A percentile compares a stretch with the other conserved stretches of the same genome.
These are phyloP conservation scores for Sula dactylatra DNA, from an alignment of 2,113 vertebrate genomes.

Conservation along the genomic window DNA sequence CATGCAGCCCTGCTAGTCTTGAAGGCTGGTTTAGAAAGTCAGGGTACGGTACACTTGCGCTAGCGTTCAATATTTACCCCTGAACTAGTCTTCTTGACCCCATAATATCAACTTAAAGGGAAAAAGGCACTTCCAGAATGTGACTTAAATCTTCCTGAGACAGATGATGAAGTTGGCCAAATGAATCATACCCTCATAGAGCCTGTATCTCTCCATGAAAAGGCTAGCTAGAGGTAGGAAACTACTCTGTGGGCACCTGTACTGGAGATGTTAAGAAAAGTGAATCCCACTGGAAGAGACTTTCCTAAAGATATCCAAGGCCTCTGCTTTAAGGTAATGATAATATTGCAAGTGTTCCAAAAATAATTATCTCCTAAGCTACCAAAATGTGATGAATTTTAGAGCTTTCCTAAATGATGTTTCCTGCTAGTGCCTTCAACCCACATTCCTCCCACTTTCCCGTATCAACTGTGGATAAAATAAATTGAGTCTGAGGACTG, in stretches of 20 bases:
- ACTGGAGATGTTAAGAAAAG: background rate
- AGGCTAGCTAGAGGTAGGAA: background rate
- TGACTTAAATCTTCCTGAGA: background rate
- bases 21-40: background rate
- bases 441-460: background rate
- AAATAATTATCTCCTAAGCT: background rate
- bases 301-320: background rate
- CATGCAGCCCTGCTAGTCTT: background rate
- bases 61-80: background rate
- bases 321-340: background rate
- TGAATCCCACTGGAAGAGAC: background rate
- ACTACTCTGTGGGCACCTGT: background rate
- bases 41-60: rapidly evolving
- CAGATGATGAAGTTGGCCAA: background rate
- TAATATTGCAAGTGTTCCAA: background rate
- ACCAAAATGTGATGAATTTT: background rate
- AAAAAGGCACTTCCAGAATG: background rate
- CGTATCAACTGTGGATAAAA: background rate
- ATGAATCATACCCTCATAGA: background rate
- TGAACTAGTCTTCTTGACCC: background rate
- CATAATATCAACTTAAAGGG: background rate
- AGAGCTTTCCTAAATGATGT: background rate
- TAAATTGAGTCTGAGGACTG: background rate
- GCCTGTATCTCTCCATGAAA: background rate
- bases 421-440: background rate